phyloP scores from a whole-genome alignment of 64 coral and sea anemone species.

The Platygyra sinensis region DNA sequence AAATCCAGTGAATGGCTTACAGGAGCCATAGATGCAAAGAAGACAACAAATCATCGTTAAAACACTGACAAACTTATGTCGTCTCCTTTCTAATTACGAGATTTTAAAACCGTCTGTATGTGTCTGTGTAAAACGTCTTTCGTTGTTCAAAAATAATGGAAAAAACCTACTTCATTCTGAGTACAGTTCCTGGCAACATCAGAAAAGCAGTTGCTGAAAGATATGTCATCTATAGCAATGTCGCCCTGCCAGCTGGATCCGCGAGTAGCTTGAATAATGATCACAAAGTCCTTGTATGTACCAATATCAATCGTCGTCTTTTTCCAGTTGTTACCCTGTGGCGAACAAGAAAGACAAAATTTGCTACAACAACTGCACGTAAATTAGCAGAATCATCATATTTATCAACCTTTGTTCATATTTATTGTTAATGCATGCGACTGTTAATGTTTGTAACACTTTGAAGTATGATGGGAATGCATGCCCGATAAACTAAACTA shows the following conservation, averaged over 20 bases:
- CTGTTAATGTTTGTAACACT: no score
- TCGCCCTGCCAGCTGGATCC: conserved; percentile 75
- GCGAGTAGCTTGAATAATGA: conserved; percentile 85
- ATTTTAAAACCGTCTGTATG: no score
- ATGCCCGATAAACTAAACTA: no score
- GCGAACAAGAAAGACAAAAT: background rate
- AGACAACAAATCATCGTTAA: background rate
- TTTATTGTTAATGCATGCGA: background rate
- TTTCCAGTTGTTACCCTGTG: conserved; percentile 80
- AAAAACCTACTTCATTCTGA: conserved; percentile 52
- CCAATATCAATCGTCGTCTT: conserved; percentile 66
- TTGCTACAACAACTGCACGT: no score
- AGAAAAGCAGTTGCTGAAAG: conserved; percentile 77
- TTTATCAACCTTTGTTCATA: background rate
- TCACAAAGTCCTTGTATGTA: conserved; percentile 77
- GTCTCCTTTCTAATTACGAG: no score
- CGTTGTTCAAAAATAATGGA: background rate
- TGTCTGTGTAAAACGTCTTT: background rate
- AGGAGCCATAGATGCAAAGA: background rate
- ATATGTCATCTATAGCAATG: conserved; percentile 89
- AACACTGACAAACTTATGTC: background rate
- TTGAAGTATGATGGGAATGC: no score
- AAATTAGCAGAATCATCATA: background rate
- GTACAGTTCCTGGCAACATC: conserved; percentile 73
- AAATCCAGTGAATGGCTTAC: no score